Percentiles rank a stretch among this genome's conserved stretches.
Evolutionary conservation across 2,113 vertebrate genomes (phyloP).

Genomic region (Chaetorhynchus papuensis): DNA sequence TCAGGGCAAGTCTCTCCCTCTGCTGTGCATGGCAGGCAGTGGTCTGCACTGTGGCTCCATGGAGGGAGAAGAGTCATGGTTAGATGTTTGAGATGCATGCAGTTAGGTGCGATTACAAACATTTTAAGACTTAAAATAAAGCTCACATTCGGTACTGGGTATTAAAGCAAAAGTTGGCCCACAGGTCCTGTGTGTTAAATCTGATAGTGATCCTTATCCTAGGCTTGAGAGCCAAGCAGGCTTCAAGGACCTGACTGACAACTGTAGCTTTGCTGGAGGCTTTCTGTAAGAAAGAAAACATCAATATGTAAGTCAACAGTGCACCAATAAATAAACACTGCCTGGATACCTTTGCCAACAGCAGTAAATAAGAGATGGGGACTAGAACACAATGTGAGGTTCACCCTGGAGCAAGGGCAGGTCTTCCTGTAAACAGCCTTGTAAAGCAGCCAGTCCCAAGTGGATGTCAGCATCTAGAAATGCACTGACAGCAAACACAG

Average conservation of each 20-base stretch:
- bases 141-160: not conserved
- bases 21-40: not conserved
- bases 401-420: not conserved
- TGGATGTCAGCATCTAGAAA: not conserved
- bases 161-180: not conserved
- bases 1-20: not conserved
- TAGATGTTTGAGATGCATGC: not conserved
- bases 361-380: not conserved
- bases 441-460: not conserved
- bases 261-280: not conserved
- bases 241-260: not conserved
- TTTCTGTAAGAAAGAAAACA: not conserved
- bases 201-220: not conserved
- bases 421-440: not conserved
- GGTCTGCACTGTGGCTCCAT: fast-evolving
- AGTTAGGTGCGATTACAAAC: not conserved
- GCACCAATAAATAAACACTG: not conserved
- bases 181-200: not conserved
- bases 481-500: not conserved
- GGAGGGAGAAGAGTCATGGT: too few relatives aligned
- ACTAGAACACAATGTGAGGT: not conserved
- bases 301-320: not conserved
- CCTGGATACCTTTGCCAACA: not conserved
- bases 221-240: not conserved
- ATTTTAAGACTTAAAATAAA: not conserved